These are phyloP conservation scores for Petrocephalus sullivani DNA, from an alignment of 2,797 vertebrate genomes.

Conservation along the genomic window DNA sequence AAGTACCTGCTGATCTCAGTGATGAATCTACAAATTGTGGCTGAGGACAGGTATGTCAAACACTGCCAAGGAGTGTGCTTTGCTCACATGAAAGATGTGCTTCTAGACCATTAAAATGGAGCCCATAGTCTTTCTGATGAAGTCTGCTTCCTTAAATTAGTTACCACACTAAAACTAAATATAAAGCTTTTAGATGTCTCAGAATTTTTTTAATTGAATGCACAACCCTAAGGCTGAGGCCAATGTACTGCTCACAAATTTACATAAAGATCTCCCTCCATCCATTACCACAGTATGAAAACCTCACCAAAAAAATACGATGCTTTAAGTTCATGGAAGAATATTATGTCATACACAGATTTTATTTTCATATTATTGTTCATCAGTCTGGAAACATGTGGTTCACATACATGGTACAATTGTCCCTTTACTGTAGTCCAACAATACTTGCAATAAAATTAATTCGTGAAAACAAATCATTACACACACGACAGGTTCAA, in stretches of 20 bases:
- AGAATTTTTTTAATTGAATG: background rate
- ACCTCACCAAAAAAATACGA: background rate
- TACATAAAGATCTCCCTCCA: background rate
- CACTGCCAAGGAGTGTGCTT: too few relatives aligned
- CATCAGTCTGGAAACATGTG: background rate
- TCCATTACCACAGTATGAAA: background rate
- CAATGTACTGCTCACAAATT: too few relatives aligned
- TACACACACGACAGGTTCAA: background rate
- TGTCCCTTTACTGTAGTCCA: background rate
- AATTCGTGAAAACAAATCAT: background rate
- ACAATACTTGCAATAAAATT: background rate
- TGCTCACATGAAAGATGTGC: too few relatives aligned
- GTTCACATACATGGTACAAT: background rate
- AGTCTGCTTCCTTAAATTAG: background rate
- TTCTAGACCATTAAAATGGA: too few relatives aligned
- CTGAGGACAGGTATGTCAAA: too few relatives aligned
- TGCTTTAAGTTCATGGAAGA: background rate
- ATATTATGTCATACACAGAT: background rate
- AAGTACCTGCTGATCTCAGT: too few relatives aligned
- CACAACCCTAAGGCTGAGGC: background rate
- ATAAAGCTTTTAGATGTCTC: background rate
- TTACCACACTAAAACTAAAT: background rate
- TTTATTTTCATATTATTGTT: background rate
- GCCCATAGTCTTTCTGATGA: background rate
- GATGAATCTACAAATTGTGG: too few relatives aligned